phyloP scores from a whole-genome alignment of 2,888 invertebrate genomes.

The Parthenolecanium corni region DNA sequence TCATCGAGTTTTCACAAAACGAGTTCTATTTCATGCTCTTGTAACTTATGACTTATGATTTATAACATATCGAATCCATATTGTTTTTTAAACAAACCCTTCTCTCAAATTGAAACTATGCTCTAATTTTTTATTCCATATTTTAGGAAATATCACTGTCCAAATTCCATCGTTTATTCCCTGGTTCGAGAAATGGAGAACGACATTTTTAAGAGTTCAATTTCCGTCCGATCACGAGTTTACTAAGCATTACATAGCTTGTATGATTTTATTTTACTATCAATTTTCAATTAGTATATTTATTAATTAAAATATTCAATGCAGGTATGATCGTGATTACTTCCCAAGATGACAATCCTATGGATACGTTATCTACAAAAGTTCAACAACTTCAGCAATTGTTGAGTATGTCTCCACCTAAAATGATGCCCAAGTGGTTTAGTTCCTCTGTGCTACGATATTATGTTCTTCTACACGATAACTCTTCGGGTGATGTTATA shows the following conservation, averaged over 20 bases:
- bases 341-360: slow-evolving; percentile 46
- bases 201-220: slow-evolving; percentile 75
- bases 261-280: slow-evolving; percentile 54
- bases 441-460: slow-evolving; percentile 32
- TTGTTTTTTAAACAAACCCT: no score
- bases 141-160: slow-evolving; percentile 45
- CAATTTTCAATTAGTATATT: neutral
- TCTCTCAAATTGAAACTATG: no score
- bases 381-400: slow-evolving; percentile 69
- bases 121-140: neutral
- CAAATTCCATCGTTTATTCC: slow-evolving; percentile 66
- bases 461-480: slow-evolving; percentile 34
- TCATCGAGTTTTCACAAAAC: no score
- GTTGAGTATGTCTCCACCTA: slow-evolving; percentile 52
- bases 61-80: no score
- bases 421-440: slow-evolving; percentile 46
- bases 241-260: slow-evolving; percentile 74
- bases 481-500: slow-evolving; percentile 30
- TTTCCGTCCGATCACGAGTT: slow-evolving; percentile 94
- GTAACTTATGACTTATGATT: no score
- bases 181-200: slow-evolving; percentile 94
- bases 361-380: slow-evolving; percentile 69
- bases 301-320: neutral
- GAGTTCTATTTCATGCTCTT: no score
- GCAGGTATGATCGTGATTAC: slow-evolving; percentile 46